Conservation (phyloP, 1,140 invertebrate species). For the Periplaneta americana region DNA sequence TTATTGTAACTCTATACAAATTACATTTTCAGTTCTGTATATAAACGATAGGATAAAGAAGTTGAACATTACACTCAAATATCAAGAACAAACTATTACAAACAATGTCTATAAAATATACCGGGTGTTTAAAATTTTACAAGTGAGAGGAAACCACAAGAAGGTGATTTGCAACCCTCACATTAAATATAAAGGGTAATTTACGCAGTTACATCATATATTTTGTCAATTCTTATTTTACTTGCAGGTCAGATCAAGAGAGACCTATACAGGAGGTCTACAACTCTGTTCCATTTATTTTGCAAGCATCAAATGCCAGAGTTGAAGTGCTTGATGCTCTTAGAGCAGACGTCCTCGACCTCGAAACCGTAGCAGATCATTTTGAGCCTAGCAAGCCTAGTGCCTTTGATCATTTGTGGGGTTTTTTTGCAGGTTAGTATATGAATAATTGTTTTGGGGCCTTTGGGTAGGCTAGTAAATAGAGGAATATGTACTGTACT, state of each 20-base stretch:
- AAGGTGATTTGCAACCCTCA: too few species aligned
- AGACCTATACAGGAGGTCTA: constrained; percentile 64
- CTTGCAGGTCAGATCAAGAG: constrained; percentile 58
- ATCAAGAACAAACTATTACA: too few species aligned
- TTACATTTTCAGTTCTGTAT: too few species aligned
- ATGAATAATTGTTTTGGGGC: constrained; percentile 62
- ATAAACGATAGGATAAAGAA: too few species aligned
- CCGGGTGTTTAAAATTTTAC: too few species aligned
- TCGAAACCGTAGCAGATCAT: constrained; percentile 69
- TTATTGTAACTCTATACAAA: too few species aligned
- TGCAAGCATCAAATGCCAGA: constrained; percentile 48
- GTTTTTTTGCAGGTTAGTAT: constrained; percentile 60
- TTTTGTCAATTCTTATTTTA: too few species aligned
- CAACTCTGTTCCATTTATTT: constrained; percentile 67
- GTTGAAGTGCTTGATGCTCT: constrained; percentile 68
- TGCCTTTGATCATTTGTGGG: constrained; percentile 71
- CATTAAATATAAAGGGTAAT: too few species aligned
- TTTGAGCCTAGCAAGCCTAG: constrained; percentile 66
- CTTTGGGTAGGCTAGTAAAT: constrained; percentile 58
- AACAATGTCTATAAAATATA: too few species aligned
- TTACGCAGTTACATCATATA: too few species aligned
- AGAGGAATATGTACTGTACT: background rate
- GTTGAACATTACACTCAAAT: too few species aligned
- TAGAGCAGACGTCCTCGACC: constrained; percentile 65
- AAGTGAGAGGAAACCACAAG: too few species aligned